Base-by-base conservation (phyloP, 2,797 vertebrate genomes). In the Microctenopoma lineatum region DNA sequence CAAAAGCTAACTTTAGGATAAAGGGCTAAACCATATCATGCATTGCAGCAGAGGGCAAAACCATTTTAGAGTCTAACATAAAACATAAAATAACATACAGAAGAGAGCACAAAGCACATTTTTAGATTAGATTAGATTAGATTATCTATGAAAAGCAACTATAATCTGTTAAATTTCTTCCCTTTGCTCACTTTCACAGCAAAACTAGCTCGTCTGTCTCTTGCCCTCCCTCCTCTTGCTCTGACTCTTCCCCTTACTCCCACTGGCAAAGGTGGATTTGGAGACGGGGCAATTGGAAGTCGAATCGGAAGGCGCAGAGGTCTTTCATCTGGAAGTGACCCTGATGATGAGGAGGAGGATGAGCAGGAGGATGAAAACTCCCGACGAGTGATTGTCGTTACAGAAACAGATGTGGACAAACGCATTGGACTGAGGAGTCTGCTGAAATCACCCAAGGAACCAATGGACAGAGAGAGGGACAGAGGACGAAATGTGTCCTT, bases 401-500 rank as follows among this genome's bases (percentile, higher is more conserved):
- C 96, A 5, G 96, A 96, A 84, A 95, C 95, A 3, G 96, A 97
- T 25, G 93, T 94, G 67, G 96, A 96, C 86, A 95, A 96, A 77
- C 95, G 94, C 3, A 93, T 95, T 4, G 95, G 96, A 10, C 89
- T 98, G 73, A 94, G 97, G 84, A 97, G 97, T 77, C 92, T 97
- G 68, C 92, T 98, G 85, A 98, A 97, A 80, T 96, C 96, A 2
- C 96, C 96, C 53, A 96, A 95, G 80, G 96, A 96, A 34, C 84
- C 92, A 6, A 88, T 94, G 84, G 95, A 96, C 84, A 94, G 92
- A 80, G 95, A 96, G 67, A 93, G 90, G 78, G 95, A 96, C 92
- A 94, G 91, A 87, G 96, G 92, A 84, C 93, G 93, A 79, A 98
- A 97, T 45, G 97, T 98, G 88, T 98, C 97, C 81, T 98, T 98